Evolutionary conservation across 2,797 vertebrate species (phyloP), one percentile per base, ranked within the genome.

Genomic region (Artibeus jamaicensis): DNA sequence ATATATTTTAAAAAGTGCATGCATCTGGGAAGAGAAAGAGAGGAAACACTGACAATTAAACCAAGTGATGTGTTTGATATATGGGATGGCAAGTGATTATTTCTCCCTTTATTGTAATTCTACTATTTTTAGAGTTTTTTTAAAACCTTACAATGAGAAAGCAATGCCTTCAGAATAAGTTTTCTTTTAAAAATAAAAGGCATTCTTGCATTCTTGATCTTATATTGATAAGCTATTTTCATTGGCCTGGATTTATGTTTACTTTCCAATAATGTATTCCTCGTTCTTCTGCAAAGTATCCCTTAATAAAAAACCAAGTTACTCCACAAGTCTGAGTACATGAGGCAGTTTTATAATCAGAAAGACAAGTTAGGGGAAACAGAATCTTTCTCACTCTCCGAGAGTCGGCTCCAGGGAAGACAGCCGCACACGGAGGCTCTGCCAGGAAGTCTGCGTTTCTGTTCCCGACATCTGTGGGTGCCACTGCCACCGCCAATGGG

Each of bases 101-200:
- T 34, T 14, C 57, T 48, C 50, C 8, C 14, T 87, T 59, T 62
- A 22, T 42, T 34, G 18, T 68, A 81, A 71, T 71, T 67, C 73
- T 34, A 16, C 10, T 18, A 16, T 92, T 88, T 86, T 26, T 34
- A 7, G 78, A 32, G 29, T 29, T 88, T 65, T 3, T 32, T 68
- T 78, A 70, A 48, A 6, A 34, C 1, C 24, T 90, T 44, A 70
- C 55, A 53, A 71, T 82, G 21, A 62, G 29, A 78, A 92, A 53
- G 8, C 44, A 65, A 4, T 39, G 10, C 9, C 62, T n/a, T 97
- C 90, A 95, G 65, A 55, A 71, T 95, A 37, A 96, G 59, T 96
- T 95, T 71, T 15, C 42, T 93, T 84, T 84, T 42, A 8, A 65
- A 86, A 2, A 1, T 6, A 59, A 29, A 59, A 4, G 0, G 0